A percentile compares a stretch with the other conserved stretches of the same genome.
Conservation (phyloP, 2,113 vertebrate genomes). For the Amphiprion percula region DNA sequence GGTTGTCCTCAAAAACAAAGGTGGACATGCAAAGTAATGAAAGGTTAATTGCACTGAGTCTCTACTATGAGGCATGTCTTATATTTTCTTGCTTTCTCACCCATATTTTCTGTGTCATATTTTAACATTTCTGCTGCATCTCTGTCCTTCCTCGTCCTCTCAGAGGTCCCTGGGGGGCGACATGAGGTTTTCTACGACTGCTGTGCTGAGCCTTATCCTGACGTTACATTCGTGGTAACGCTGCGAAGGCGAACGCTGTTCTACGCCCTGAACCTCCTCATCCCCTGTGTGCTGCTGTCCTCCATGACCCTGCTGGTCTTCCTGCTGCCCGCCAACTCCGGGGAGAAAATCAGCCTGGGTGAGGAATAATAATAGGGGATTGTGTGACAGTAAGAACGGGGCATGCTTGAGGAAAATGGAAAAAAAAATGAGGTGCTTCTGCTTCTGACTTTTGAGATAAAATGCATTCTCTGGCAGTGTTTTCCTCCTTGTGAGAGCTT, state of each 20-base stretch:
- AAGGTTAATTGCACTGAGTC: too few relatives aligned
- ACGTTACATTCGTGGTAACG: constrained; percentile 80
- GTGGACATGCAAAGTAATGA: too few relatives aligned
- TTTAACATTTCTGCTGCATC: not conserved
- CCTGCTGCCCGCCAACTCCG: constrained; percentile 78
- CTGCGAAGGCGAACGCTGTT: constrained; percentile 78
- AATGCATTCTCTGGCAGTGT: not conserved
- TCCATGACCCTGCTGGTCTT: constrained; percentile 81
- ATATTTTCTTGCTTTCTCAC: not conserved
- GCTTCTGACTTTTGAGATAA: constrained; percentile 6
- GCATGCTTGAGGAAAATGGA: not conserved
- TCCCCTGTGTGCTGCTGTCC: constrained; percentile 81
- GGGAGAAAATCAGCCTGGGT: constrained; percentile 83
- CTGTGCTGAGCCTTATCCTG: constrained; percentile 78
- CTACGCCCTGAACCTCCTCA: constrained; percentile 81
- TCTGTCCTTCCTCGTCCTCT: not conserved
- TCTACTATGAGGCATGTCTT: not conserved
- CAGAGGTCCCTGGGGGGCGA: constrained; percentile 79
- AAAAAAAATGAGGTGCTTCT: not conserved
- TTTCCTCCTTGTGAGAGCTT: not conserved
- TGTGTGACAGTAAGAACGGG: not conserved
- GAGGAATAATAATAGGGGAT: constrained; percentile 42
- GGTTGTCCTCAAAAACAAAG: too few relatives aligned
- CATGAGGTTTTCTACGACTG: constrained; percentile 81
- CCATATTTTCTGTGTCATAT: not conserved